Percentiles rank a stretch among this genome's conserved stretches.
These are phyloP conservation scores for Scaptomyza montana DNA, from an alignment of 1,140 invertebrate genomes.

Conservation along the genomic window DNA sequence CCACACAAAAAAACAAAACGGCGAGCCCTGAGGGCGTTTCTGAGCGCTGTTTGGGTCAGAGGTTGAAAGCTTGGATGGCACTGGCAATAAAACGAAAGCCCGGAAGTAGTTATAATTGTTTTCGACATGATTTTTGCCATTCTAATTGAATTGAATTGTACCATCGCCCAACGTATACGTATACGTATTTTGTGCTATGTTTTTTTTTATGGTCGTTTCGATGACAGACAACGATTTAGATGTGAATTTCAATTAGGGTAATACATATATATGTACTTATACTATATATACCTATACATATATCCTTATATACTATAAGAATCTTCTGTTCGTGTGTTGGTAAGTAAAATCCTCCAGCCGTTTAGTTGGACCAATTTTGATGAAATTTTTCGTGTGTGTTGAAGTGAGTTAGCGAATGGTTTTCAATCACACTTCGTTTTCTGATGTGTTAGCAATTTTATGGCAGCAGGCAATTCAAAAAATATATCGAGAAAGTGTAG, in stretches of 20 bases:
- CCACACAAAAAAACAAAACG: neutral
- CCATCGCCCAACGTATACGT: neutral
- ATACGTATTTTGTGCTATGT: neutral
- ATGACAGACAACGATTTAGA: neutral
- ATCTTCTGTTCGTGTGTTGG: no score
- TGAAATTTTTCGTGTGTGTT: no score
- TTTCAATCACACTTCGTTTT: no score
- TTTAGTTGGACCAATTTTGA: no score
- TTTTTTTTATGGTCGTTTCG: neutral
- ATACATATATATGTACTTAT: no score
- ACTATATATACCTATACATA: no score
- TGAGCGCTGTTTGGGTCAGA: neutral
- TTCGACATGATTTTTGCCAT: constrained; percentile 75
- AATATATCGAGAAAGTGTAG: no score
- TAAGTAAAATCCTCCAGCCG: no score
- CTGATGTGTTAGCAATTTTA: no score
- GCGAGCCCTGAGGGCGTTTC: neutral
- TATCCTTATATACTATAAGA: no score
- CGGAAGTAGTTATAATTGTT: constrained; percentile 77
- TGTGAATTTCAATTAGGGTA: neutral
- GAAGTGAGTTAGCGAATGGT: no score
- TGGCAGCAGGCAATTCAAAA: no score
- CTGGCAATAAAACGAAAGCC: constrained; percentile 23
- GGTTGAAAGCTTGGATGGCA: neutral
- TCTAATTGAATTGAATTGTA: constrained; percentile 76